Conservation (phyloP, 2,113 vertebrate species). For the Budorcas taxicolor region DNA sequence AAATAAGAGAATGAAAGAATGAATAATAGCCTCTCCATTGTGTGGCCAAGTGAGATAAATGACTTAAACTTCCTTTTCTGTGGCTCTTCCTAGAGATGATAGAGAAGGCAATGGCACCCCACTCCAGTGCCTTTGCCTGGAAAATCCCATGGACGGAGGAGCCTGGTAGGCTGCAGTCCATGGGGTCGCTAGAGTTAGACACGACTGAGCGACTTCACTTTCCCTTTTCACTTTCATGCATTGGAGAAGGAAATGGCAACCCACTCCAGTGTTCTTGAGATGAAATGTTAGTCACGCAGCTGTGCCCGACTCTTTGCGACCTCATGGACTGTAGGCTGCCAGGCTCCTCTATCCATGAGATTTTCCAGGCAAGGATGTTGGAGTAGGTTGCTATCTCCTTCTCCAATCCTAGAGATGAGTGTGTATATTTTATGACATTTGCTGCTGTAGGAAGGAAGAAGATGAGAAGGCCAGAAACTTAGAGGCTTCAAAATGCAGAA, state of each 20-base stretch:
- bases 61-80: neutral
- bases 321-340: neutral
- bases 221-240: no score
- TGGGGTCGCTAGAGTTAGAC: no score
- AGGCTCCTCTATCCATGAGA: neutral
- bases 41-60: neutral
- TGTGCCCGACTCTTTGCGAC: neutral
- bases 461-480: neutral
- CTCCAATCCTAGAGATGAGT: neutral
- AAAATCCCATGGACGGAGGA: no score
- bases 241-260: no score
- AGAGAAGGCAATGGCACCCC: no score
- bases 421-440: neutral
- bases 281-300: accelerated
- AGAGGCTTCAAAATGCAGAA: neutral
- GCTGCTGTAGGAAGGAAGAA: neutral
- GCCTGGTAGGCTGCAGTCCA: no score
- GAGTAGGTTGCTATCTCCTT: no score
- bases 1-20: neutral
- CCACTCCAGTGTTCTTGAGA: neutral
- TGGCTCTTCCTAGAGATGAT: neutral
- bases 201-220: no score
- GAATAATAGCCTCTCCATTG: neutral
- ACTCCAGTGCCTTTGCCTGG: no score
- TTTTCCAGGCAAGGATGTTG: neutral